Base-by-base conservation (phyloP, 2,888 invertebrate species). In the Elgonia sp. region DNA sequence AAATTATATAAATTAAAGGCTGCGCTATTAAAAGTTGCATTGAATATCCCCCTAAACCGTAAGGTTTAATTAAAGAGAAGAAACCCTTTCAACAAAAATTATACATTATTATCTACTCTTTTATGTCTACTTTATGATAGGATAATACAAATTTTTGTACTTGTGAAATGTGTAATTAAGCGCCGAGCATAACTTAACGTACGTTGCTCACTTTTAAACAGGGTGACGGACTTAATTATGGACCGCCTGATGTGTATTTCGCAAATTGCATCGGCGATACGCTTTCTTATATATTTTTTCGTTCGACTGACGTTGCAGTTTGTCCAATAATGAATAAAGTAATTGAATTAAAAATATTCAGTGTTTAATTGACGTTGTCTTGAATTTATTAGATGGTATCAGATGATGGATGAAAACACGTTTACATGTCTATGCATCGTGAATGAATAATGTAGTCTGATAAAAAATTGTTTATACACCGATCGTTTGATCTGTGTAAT, bases 1-100 rank as follows among this genome's bases (percentile, higher is more conserved):
- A 89, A 89, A 89, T 89, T 89, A 87, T 84, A 85, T 37, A 84
- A 87, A 86, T 89, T 89, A 89, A 75, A 76, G 75, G 18, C 89
- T 18, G 73, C 75, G 75, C 75, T 81, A 86, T 89, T 89, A 84
- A 88, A 85, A 88, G 83, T 85, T 79, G 79, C 85, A 79, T 82
- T 88, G 57, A 83, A 88, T 84, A 53, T 57, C 57, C 79, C 79
- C 70, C 73, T 46, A 65, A 84, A 79, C 73, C 69, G 79, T 79
- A 83, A 88, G 75, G 67, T 85, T 89, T 87, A 75, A 82, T 89
- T 75, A 77, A 79, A 79, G 72, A 70, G 82, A 70, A 67, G 73
- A 82, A 81, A 76, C 86, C 82, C 72, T 86, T 85, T 76, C 67
- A 82, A 75, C 86, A 84, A 82, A 84, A 86, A 89, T 88, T 85